A percentile compares a stretch with the other conserved stretches of the same genome.
Conservation (phyloP, 2,113 vertebrate genomes). For the Uropsilus gracilis region DNA sequence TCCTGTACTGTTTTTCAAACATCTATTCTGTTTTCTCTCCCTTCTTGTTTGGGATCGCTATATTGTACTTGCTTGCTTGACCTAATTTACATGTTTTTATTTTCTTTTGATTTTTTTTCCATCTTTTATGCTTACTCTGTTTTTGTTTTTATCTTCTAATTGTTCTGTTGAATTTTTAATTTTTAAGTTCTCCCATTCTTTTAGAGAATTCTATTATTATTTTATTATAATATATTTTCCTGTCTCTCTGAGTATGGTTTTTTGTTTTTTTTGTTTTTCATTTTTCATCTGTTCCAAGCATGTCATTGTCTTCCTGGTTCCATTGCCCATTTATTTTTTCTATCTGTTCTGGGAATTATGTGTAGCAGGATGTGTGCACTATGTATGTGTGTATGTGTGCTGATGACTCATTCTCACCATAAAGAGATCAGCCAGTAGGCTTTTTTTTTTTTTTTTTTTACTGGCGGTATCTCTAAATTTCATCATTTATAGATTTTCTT, state of each 20-base stretch:
- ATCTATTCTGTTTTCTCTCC: neutral
- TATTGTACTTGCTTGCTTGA: neutral
- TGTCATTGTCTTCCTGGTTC: neutral
- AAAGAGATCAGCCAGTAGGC: neutral
- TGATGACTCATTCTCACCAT: neutral
- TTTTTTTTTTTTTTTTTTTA: conserved; percentile 24
- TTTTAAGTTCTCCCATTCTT: conserved; percentile 19
- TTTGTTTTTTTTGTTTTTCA: neutral
- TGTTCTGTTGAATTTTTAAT: neutral
- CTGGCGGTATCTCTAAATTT: neutral
- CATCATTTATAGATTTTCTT: neutral
- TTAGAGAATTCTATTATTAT: conserved; percentile 2
- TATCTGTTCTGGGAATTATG: neutral
- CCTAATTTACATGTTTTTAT: conserved; percentile 31
- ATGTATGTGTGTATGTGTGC: neutral
- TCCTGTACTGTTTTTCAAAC: neutral
- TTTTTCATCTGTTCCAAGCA: neutral
- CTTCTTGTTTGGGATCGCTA: neutral
- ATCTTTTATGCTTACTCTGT: neutral
- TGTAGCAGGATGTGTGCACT: neutral
- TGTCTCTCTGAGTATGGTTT: neutral
- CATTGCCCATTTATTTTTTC: neutral
- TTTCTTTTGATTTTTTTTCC: conserved; percentile 7
- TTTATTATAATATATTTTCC: neutral
- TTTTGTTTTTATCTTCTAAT: neutral